These are phyloP conservation scores for Noctua pronuba DNA, from an alignment of 2,888 invertebrate genomes.

Conservation along the genomic window DNA sequence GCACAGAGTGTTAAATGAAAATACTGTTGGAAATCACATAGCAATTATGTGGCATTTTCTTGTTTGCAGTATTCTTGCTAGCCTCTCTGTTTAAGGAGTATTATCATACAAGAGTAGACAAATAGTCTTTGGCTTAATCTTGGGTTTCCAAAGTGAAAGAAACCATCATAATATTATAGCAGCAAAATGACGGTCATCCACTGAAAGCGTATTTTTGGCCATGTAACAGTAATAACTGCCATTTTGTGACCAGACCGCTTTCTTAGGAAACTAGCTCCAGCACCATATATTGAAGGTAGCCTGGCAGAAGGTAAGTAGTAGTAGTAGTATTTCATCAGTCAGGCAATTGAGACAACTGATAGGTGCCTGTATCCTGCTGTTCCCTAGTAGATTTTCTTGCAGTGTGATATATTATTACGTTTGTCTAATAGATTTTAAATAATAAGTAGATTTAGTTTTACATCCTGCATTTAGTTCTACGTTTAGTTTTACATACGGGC, in stretches of 20 bases:
- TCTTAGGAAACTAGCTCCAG: background rate
- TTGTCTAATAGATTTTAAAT: too few relatives aligned
- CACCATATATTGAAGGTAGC: background rate
- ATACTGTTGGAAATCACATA: background rate
- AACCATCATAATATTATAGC: too few relatives aligned
- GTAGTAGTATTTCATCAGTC: too few relatives aligned
- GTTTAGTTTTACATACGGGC: background rate
- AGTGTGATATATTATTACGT: too few relatives aligned
- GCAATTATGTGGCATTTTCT: background rate
- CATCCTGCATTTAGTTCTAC: background rate
- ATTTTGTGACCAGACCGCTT: background rate
- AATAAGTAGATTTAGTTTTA: too few relatives aligned
- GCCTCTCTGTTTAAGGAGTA: background rate
- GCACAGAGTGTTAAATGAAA: background rate
- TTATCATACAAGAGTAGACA: too few relatives aligned
- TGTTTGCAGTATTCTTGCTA: background rate
- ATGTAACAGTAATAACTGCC: background rate
- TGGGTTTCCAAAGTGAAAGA: background rate
- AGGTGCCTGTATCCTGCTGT: too few relatives aligned
- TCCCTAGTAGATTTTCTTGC: too few relatives aligned
- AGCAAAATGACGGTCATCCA: background rate
- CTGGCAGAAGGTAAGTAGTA: background rate
- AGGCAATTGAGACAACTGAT: too few relatives aligned
- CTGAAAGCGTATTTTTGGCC: background rate
- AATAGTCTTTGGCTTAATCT: background rate